Base-by-base conservation (phyloP, 2,888 invertebrate species). In the Ctenicera cuprea region DNA sequence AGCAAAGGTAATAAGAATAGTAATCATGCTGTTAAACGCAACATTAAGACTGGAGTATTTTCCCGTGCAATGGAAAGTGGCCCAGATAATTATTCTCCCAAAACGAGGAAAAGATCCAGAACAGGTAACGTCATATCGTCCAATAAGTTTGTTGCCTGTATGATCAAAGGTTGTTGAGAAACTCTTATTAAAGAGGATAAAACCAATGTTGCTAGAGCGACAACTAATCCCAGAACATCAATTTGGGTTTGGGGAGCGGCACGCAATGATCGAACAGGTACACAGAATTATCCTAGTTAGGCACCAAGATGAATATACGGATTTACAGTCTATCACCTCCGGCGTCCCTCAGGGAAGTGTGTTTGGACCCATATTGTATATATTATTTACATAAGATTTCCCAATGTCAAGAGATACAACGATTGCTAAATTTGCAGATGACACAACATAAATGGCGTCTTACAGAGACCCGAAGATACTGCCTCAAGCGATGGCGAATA, bases 371-470 rank as follows among this genome's bases (percentile, higher is more conserved):
- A 43, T 62, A 18, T 22, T 38, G 8, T 41, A 62, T 18, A 12
- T 41, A n/a, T 16, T 62, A n/a, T 62, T n/a, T 41, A 59, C 62
- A 12, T 5, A 22, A 8, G 62, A 22, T 18, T 12, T 62, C 1
- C 26, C 62, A 26, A 14, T 41, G 22, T 11, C n/a, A 1, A 8
- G 20, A 20, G 41, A 26, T 7, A 62, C 43, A 41, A 12, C 20
- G 18, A 14, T 62, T 41, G 62, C 62, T n/a, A 62, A 41, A 12
- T 43, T 41, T 8, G 62, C 22, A 8, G 62, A 62, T 22, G 62
- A 62, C n/a, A 62, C 41, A 3, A 45, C 22, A 16, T 14, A 37
- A 14, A 16, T 59, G 8, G 37, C 38, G 18, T 59, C 37, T 26
- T 9, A 59, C 14, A 43, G 9, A 33, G 37, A 59, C 16, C 16